Evolutionary conservation across 2,888 invertebrate genomes (phyloP), one percentile per base, ranked within the genome.

Genomic region (Pyrrhosoma nymphula): DNA sequence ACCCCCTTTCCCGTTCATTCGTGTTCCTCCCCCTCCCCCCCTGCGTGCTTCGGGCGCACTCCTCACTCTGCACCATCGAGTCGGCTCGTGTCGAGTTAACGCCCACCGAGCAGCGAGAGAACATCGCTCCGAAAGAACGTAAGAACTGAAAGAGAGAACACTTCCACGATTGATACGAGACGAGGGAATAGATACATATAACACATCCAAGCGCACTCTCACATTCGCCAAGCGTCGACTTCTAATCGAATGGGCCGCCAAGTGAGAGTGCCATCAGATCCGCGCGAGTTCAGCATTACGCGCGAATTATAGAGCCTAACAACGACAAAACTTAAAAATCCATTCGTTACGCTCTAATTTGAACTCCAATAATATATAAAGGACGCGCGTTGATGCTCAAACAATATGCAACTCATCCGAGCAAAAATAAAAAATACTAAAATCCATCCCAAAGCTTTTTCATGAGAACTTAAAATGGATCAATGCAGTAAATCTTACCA

Each of bases 1-100:
- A 69, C 69, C 69, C 69, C 69, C 69, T 69, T 69, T 69, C 69
- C 69, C 69, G 69, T 69, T 69, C 69, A 69, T 69, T n/a, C 8
- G 47, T 4, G 47, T 47, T n/a, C n/a, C 8, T 23, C 8, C 26
- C 8, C 20, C 23, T 23, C 26, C 69, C 69, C n/a, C 10, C 69
- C n/a, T 4, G 69, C 69, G 69, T n/a, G n/a, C n/a, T 69, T 69
- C 26, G 69, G 69, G 26, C 56, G 16, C 16, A 56, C 56, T 56
- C 56, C 10, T 60, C 60, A 16, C 1, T 60, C 60, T 8, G 12
- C 69, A 47, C 69, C 69, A 6, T 12, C 12, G n/a, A n/a, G n/a
- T n/a, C n/a, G n/a, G n/a, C n/a, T n/a, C n/a, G n/a, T n/a, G 69
- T n/a, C 26, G 26, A 26, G 69, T 10, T n/a, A n/a, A 69, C 69